These are phyloP conservation scores for Cervus canadensis DNA, from an alignment of 2,113 vertebrate species.

Conservation along the genomic window DNA sequence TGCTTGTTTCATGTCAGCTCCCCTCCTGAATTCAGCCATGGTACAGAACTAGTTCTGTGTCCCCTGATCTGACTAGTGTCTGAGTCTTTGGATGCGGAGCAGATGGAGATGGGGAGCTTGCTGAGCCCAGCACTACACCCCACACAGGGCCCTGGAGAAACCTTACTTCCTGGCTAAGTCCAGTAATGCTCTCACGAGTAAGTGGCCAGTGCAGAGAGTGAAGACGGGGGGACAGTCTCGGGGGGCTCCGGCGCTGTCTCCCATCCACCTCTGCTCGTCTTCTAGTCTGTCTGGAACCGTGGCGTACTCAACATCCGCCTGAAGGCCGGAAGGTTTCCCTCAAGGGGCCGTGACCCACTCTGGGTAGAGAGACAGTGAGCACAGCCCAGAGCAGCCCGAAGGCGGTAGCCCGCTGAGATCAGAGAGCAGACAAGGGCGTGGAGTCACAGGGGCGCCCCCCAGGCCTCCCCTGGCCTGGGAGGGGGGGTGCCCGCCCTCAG, in stretches of 20 bases:
- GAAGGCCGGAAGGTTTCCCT: not conserved
- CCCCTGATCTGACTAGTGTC: not conserved
- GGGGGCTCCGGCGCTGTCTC: no score
- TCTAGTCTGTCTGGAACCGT: not conserved
- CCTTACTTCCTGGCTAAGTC: not conserved
- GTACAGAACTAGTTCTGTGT: not conserved
- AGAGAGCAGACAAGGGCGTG: not conserved
- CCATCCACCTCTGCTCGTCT: not conserved
- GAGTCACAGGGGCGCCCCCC: not conserved
- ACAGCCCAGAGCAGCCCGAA: not conserved
- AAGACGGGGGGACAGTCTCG: not conserved
- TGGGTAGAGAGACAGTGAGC: rapidly evolving
- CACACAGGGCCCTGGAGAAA: not conserved
- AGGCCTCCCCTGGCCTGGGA: not conserved
- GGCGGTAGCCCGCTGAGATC: no score
- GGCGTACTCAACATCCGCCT: not conserved
- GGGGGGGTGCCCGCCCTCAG: rapidly evolving
- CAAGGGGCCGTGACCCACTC: not conserved
- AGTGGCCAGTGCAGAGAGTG: rapidly evolving
- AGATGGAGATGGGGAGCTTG: not conserved
- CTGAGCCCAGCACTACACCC: not conserved
- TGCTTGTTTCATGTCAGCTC: not conserved
- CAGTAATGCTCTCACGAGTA: not conserved
- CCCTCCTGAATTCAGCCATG: not conserved
- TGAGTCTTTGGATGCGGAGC: not conserved